phyloP scores from a whole-genome alignment of 2,888 invertebrate species.

The Eilema caniola region DNA sequence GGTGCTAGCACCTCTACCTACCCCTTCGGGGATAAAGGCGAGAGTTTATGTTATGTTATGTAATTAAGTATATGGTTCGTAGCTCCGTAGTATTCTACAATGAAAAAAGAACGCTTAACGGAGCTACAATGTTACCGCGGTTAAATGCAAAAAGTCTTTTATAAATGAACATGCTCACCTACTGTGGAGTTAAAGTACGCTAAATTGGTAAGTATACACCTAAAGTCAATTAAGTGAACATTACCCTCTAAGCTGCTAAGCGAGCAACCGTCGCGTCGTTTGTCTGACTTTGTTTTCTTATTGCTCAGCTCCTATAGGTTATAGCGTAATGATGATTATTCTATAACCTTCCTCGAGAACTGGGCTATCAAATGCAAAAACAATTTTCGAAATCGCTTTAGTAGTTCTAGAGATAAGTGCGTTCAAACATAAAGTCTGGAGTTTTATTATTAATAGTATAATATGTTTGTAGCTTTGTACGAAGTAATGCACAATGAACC shows the following conservation, averaged over 20 bases:
- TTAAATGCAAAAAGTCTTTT: not conserved
- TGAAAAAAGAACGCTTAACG: no score
- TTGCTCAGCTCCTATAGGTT: not conserved
- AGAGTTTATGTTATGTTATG: no score
- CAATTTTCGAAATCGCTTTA: not conserved
- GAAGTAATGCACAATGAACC: not conserved
- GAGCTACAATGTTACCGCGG: no score
- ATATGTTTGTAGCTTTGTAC: not conserved
- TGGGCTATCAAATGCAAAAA: conserved; percentile 4
- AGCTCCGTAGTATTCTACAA: no score
- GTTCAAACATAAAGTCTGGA: not conserved
- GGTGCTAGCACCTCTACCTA: no score
- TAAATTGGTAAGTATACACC: not conserved
- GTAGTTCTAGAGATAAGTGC: not conserved
- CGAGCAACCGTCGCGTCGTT: not conserved
- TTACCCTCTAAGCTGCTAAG: not conserved
- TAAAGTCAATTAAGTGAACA: not conserved
- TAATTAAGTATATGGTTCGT: no score
- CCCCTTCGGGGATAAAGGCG: no score
- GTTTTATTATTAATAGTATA: not conserved
- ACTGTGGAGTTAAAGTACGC: not conserved
- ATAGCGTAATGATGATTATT: not conserved
- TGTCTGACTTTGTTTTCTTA: not conserved
- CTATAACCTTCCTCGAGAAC: not conserved
- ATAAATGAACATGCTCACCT: not conserved